Evolutionary conservation across 2,113 vertebrate genomes (phyloP).

Genomic region (Pituophis catenifer): DNA sequence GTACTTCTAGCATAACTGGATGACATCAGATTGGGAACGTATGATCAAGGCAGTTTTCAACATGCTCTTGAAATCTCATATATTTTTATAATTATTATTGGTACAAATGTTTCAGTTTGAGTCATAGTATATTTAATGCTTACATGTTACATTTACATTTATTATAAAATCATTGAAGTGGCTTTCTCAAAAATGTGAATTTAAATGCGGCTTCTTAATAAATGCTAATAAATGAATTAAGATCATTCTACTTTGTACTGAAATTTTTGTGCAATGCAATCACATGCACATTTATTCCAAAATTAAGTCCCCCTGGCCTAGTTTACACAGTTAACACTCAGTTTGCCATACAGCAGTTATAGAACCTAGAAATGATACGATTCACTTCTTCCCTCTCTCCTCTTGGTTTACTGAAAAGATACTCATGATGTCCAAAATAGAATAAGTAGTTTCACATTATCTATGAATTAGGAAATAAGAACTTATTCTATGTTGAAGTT

Average conservation of each 20-base stretch:
- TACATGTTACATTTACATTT: neutral
- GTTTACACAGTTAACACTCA: neutral
- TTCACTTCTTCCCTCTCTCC: neutral
- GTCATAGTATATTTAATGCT: neutral
- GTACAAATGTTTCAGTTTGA: neutral
- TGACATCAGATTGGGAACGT: neutral
- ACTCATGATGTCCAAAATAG: neutral
- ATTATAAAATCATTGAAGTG: neutral
- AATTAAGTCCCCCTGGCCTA: neutral
- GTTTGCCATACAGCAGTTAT: neutral
- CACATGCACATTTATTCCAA: neutral
- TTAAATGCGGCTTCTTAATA: neutral
- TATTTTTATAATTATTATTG: neutral
- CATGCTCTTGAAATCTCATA: neutral
- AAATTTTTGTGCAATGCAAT: neutral
- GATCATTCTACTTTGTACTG: neutral
- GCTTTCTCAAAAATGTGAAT: neutral
- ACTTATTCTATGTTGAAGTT: neutral
- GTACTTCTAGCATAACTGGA: neutral
- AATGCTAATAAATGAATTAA: constrained; percentile 5
- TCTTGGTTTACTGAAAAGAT: neutral
- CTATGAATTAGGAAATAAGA: neutral
- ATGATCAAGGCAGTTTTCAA: neutral
- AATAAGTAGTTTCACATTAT: neutral
- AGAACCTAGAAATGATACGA: neutral